phyloP scores from a whole-genome alignment of 2,888 invertebrate species.

The Calephelis perditalis region DNA sequence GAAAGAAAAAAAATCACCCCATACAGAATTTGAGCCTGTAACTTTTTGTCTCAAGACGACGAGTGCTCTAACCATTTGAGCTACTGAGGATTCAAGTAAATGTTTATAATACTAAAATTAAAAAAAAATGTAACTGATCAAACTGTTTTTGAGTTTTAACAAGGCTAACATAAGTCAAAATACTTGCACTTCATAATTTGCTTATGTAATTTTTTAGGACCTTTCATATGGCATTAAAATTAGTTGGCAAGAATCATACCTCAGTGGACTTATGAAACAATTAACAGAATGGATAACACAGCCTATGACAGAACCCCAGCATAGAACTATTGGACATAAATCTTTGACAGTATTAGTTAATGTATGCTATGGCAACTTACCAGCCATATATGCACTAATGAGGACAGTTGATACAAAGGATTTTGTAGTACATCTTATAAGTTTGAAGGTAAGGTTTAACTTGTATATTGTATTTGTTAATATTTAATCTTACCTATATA shows the following conservation, averaged over 20 bases:
- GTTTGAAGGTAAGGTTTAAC: slow-evolving; percentile 68
- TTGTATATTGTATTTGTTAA: too few species aligned
- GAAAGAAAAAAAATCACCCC: too few species aligned
- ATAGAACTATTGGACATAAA: slow-evolving; percentile 64
- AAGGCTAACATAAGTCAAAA: too few species aligned
- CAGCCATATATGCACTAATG: slow-evolving; percentile 85
- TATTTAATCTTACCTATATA: too few species aligned
- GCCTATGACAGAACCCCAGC: slow-evolving; percentile 62
- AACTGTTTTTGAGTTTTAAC: too few species aligned
- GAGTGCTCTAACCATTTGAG: too few species aligned
- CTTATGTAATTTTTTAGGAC: slow-evolving; percentile 68
- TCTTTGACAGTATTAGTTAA: slow-evolving; percentile 85
- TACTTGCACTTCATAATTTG: too few species aligned
- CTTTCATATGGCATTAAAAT: slow-evolving; percentile 88
- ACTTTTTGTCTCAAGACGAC: too few species aligned
- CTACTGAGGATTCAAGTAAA: too few species aligned
- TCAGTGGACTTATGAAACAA: slow-evolving; percentile 81
- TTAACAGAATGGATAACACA: slow-evolving; percentile 81
- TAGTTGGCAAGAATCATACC: slow-evolving; percentile 88
- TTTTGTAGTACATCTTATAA: slow-evolving; percentile 80
- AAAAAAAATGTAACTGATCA: too few species aligned
- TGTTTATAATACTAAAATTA: too few species aligned
- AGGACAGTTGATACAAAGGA: slow-evolving; percentile 84
- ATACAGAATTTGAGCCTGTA: too few species aligned
- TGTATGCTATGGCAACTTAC: slow-evolving; percentile 87